Base-by-base conservation (phyloP, 2,888 invertebrate species). In the Drosophila ustulata region DNA sequence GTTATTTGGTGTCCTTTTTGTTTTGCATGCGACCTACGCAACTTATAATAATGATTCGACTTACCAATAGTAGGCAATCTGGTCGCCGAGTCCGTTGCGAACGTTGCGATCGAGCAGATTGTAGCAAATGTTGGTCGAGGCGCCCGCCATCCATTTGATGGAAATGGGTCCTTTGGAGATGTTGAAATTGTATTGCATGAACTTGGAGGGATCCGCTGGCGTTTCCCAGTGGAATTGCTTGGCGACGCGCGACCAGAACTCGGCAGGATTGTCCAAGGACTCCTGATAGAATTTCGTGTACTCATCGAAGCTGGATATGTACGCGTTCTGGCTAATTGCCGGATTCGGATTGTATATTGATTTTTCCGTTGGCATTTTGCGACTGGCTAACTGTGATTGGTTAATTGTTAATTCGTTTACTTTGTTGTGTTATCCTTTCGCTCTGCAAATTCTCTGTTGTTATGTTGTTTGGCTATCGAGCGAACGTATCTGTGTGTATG, bases 111-210 rank as follows among this genome's bases (percentile, higher is more conserved):
- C 99, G 82, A 99, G 93, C 56, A 97, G 94, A 93, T 99, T 99
- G 93, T 98, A 99, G 91, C 97, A 97, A 75, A 99, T 95, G 92
- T 99, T 99, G 43, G 99, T 99, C 39, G 96, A 95, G 4, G 97
- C 97, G 8, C 98, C 99, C 88, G 97, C 96, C 96, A 99, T 95
- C 97, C 98, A 99, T 92, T 97, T 97, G 49, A 98, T 96, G 85
- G 94, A 97, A 82, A 99, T 96, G 9, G 96, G 96, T 53, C 99
- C 99, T 92, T 97, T 96, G 75, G 94, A 94, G 52, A 96, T 92
- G 92, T 99, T 96, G 91, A 99, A 99, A 93, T 99, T 99, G 93
- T 96, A 98, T 11, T 96, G 95, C 87, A 97, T 94, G 91, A 98
- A 97, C 81, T 96, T 95, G 64, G 95, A 95, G 65, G 94, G 93